phyloP scores from a whole-genome alignment of 1,140 invertebrate species.

The Ips typographus region DNA sequence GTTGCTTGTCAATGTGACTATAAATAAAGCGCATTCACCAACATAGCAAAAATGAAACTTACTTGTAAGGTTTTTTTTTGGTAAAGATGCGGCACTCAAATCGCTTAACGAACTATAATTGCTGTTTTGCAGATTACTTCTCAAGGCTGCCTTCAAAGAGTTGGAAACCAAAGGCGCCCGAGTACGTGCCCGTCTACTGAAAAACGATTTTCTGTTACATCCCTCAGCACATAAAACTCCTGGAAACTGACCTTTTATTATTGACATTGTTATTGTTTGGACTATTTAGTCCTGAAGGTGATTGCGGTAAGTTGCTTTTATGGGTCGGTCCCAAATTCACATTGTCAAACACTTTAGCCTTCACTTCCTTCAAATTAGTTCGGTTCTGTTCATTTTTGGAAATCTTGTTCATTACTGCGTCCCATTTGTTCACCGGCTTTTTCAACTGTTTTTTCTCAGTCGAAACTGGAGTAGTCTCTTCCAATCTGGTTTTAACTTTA shows the following conservation, averaged over 20 bases:
- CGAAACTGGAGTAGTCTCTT: constrained; percentile 51
- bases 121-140: constrained; percentile 36
- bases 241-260: constrained; percentile 4
- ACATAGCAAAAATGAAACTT: constrained; percentile 21
- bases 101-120: constrained; percentile 49
- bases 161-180: constrained; percentile 16
- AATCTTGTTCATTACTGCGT: constrained; percentile 80
- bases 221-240: too few relatives aligned
- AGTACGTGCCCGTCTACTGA: constrained; percentile 36
- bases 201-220: constrained; percentile 1
- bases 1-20: too few relatives aligned
- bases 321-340: constrained; percentile 34
- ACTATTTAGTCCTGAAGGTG: neutral
- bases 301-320: neutral
- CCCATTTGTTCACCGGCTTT: constrained; percentile 63
- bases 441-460: constrained; percentile 43
- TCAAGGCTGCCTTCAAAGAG: constrained; percentile 24
- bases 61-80: constrained; percentile 39
- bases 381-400: constrained; percentile 70
- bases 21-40: too few relatives aligned
- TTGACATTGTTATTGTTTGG: constrained; percentile 47
- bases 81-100: constrained; percentile 39
- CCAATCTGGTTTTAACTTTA: constrained; percentile 71
- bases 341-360: constrained; percentile 66
- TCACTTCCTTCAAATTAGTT: constrained; percentile 72